Conservation (phyloP, 2,888 invertebrate genomes). For the Opisthograptis luteolata region DNA sequence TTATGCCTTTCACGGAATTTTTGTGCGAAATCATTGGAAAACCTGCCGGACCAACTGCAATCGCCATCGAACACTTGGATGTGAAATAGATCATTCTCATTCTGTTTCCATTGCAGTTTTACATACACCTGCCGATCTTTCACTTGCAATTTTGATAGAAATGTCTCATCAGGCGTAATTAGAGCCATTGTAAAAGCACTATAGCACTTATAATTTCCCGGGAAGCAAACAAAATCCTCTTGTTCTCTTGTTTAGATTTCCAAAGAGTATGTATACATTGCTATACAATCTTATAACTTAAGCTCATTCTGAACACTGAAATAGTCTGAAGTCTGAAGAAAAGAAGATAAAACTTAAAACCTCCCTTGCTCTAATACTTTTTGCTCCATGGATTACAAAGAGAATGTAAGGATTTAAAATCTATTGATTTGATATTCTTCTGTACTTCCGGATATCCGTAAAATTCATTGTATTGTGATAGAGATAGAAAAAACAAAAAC, state of each 20-base stretch:
- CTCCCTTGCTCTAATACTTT: no score
- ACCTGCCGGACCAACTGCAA: constrained; percentile 61
- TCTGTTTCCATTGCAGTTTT: constrained; percentile 58
- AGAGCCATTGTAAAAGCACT: constrained; percentile 10
- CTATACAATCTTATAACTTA: no score
- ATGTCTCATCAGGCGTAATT: constrained; percentile 23
- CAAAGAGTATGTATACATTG: no score
- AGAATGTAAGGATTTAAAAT: background rate
- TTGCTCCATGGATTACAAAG: background rate
- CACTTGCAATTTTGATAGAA: constrained; percentile 51
- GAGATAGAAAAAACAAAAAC: no score
- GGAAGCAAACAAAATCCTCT: no score
- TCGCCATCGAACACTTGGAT: constrained; percentile 57
- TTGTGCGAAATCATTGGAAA: constrained; percentile 51
- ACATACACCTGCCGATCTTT: constrained; percentile 47
- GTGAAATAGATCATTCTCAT: constrained; percentile 53
- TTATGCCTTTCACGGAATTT: constrained; percentile 45
- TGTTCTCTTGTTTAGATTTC: no score
- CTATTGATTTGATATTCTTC: background rate
- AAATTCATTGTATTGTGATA: no score
- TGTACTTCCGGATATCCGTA: no score
- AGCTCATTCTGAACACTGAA: no score
- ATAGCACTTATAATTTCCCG: no score
- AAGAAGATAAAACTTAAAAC: no score
- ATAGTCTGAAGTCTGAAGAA: no score